phyloP scores from a whole-genome alignment of 2,797 vertebrate species.

The Sebastes vulpes region DNA sequence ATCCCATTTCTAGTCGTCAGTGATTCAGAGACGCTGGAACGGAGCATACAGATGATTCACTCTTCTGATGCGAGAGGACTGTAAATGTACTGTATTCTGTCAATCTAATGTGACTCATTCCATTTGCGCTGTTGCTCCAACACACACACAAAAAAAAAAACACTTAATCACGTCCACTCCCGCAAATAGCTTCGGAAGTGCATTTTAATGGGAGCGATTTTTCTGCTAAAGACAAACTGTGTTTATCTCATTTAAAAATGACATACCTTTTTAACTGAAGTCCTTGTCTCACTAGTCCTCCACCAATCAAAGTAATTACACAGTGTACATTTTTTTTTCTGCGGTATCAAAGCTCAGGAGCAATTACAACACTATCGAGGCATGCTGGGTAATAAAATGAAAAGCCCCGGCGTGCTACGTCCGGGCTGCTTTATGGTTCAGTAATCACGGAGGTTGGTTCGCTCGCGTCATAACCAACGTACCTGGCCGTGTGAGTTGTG shows the following conservation, averaged over 20 bases:
- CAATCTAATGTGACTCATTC: constrained; percentile 38
- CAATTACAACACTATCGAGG: constrained; percentile 11
- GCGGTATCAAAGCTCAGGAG: constrained; percentile 25
- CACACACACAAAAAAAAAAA: neutral
- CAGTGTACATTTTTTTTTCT: constrained; percentile 9
- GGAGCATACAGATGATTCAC: constrained; percentile 49
- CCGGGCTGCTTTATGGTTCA: neutral
- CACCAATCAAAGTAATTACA: constrained; percentile 39
- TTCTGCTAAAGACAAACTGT: neutral
- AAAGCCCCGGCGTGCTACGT: neutral
- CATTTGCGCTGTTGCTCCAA: constrained; percentile 13
- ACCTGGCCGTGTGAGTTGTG: neutral
- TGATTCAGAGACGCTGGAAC: constrained; percentile 38
- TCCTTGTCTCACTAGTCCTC: constrained; percentile 3
- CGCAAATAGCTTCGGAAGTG: constrained; percentile 15
- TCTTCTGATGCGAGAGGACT: constrained; percentile 12
- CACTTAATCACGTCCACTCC: constrained; percentile 19
- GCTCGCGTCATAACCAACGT: constrained; percentile 15
- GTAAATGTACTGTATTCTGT: constrained; percentile 24
- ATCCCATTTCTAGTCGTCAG: constrained; percentile 19
- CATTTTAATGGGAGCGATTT: constrained; percentile 21
- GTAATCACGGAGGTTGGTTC: constrained; percentile 14
- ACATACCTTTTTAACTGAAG: constrained; percentile 30
- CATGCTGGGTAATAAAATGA: constrained; percentile 13
- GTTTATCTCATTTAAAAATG: constrained; percentile 27